Evolutionary conservation across 2,797 vertebrate genomes (phyloP).

Genomic region (Chrosomus eos): DNA sequence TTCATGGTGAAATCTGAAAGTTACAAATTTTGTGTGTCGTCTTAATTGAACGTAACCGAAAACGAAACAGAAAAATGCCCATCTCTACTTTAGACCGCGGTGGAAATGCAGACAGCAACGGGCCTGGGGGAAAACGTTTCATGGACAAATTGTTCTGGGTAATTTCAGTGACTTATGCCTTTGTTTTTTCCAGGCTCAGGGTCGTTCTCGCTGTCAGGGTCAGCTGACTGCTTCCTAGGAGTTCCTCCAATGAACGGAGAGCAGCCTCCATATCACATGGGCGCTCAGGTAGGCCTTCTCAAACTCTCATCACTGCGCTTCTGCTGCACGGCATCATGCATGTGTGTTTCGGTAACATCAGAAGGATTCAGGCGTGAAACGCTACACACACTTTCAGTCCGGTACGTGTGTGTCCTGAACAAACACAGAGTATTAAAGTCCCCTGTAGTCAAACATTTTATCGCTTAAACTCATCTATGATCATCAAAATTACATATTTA

Average conservation of each 20-base stretch:
- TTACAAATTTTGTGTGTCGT: too few relatives aligned
- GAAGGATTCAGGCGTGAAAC: background rate
- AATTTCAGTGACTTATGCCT: background rate
- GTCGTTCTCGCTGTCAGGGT: conserved; percentile 90
- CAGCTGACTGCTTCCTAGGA: conserved; percentile 91
- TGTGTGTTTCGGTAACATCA: background rate
- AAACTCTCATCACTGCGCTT: background rate
- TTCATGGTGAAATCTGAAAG: too few relatives aligned
- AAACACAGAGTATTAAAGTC: too few relatives aligned
- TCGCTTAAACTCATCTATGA: too few relatives aligned
- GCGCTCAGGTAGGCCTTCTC: conserved; percentile 71
- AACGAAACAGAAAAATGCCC: too few relatives aligned
- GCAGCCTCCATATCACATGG: conserved; percentile 82
- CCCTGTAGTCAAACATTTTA: too few relatives aligned
- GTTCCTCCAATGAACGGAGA: conserved; percentile 90
- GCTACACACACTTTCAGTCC: background rate
- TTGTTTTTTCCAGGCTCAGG: conserved; percentile 82
- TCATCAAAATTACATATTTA: too few relatives aligned
- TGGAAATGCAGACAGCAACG: too few relatives aligned
- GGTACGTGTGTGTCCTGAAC: background rate
- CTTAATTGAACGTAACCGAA: too few relatives aligned
- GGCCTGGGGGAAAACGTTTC: too few relatives aligned
- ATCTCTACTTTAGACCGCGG: too few relatives aligned
- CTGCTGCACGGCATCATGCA: conserved; percentile 15
- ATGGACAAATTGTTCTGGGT: too few relatives aligned